These are phyloP conservation scores for Notolabrus celidotus DNA, from an alignment of 2,797 vertebrate genomes.

Conservation along the genomic window DNA sequence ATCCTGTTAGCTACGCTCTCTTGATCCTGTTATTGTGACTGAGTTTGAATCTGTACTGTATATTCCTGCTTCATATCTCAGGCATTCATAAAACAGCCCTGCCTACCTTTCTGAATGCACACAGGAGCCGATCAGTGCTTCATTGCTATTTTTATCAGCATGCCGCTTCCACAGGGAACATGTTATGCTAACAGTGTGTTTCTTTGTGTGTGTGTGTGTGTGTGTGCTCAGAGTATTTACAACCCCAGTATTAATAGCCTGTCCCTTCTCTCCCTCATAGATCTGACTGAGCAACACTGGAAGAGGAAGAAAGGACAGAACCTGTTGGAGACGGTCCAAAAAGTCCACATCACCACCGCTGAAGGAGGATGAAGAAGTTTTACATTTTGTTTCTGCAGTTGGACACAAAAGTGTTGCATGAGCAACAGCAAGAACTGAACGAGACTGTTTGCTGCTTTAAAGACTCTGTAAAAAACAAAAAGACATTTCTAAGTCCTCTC, in stretches of 20 bases:
- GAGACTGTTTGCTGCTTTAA: slow-evolving; percentile 3
- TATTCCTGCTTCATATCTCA: neutral
- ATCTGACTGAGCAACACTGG: slow-evolving; percentile 19
- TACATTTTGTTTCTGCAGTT: slow-evolving; percentile 7
- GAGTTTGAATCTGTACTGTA: too few species aligned
- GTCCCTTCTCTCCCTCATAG: slow-evolving; percentile 55
- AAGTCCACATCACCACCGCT: neutral
- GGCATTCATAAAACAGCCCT: neutral
- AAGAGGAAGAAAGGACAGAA: slow-evolving; percentile 17
- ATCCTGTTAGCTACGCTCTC: slow-evolving; percentile 28
- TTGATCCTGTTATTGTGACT: slow-evolving; percentile 12
- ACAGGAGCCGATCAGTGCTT: slow-evolving; percentile 26
- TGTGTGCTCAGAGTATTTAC: slow-evolving; percentile 37
- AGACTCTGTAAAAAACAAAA: slow-evolving; percentile 10
- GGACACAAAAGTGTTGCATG: neutral
- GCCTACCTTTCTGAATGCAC: slow-evolving; percentile 12
- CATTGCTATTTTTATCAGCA: slow-evolving; percentile 53
- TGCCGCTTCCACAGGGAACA: slow-evolving; percentile 36
- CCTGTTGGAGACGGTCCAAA: slow-evolving; percentile 8
- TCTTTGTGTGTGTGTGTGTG: neutral
- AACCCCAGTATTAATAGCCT: slow-evolving; percentile 50
- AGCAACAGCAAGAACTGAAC: neutral
- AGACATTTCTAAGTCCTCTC: neutral
- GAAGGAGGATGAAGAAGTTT: neutral
- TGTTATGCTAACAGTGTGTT: slow-evolving; percentile 20